Conservation (phyloP, 2,797 vertebrate species). For the Thaleichthys pacificus region DNA sequence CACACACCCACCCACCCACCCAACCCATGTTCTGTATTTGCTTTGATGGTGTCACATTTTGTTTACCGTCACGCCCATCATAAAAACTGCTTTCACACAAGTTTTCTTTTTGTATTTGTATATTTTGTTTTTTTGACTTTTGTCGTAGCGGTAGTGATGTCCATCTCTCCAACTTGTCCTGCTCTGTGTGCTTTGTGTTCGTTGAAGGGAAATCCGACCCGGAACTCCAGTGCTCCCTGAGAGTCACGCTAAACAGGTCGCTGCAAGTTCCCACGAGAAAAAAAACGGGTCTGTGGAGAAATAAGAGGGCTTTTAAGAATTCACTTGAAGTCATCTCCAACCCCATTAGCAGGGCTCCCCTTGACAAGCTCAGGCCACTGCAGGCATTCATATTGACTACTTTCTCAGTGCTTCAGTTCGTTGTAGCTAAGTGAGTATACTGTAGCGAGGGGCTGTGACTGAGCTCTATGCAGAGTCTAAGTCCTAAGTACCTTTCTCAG, state of each 20-base stretch:
- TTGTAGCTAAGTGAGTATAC: slow-evolving; percentile 55
- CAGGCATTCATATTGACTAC: slow-evolving; percentile 68
- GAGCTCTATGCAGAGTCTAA: slow-evolving; percentile 39
- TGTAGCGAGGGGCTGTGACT: slow-evolving; percentile 50
- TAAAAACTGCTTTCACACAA: slow-evolving; percentile 44
- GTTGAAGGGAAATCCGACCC: slow-evolving; percentile 50
- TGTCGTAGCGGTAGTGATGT: slow-evolving; percentile 32
- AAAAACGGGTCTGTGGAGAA: slow-evolving; percentile 63
- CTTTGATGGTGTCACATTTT: slow-evolving; percentile 58
- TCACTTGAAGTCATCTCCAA: slow-evolving; percentile 69
- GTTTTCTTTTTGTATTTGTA: slow-evolving; percentile 47
- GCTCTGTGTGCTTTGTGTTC: slow-evolving; percentile 27
- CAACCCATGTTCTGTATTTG: slow-evolving; percentile 66
- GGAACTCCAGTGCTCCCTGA: slow-evolving; percentile 40
- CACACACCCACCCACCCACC: slow-evolving; percentile 55
- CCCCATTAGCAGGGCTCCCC: slow-evolving; percentile 59
- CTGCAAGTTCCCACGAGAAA: slow-evolving; percentile 56
- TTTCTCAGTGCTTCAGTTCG: slow-evolving; percentile 65
- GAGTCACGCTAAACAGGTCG: slow-evolving; percentile 45
- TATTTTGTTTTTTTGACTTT: slow-evolving; percentile 56
- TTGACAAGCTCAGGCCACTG: slow-evolving; percentile 47
- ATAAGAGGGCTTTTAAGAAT: slow-evolving; percentile 69
- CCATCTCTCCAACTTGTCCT: neutral
- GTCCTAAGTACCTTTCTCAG: slow-evolving; percentile 41
- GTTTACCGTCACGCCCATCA: slow-evolving; percentile 37